Evolutionary conservation across 92 coral and sea anemone genomes (phyloP).

Genomic region (Porites divaricata): DNA sequence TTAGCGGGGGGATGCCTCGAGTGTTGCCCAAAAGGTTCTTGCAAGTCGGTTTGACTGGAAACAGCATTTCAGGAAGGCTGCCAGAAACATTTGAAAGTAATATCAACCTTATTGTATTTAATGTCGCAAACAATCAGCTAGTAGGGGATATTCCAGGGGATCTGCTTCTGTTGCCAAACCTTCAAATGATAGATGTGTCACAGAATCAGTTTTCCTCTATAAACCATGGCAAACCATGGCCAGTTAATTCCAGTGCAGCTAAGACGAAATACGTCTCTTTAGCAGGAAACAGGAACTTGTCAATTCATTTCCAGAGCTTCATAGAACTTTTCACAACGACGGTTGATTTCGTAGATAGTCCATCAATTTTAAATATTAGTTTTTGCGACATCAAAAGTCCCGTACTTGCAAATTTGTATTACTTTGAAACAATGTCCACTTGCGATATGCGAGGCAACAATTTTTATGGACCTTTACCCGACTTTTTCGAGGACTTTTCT

Average conservation of each 20-base stretch:
- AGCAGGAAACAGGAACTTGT: slow-evolving; percentile 58
- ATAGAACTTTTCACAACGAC: slow-evolving; percentile 12
- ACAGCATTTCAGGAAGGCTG: slow-evolving; percentile 49
- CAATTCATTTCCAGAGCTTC: slow-evolving; percentile 40
- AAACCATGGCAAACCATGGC: slow-evolving; percentile 41
- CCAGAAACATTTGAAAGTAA: slow-evolving; percentile 19
- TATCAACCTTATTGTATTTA: slow-evolving; percentile 22
- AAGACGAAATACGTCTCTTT: slow-evolving; percentile 6
- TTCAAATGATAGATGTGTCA: slow-evolving; percentile 28
- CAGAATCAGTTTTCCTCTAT: slow-evolving; percentile 41
- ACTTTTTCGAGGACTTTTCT: slow-evolving; percentile 3
- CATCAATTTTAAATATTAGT: slow-evolving; percentile 58
- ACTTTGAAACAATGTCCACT: slow-evolving; percentile 26
- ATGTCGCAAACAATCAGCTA: slow-evolving; percentile 52
- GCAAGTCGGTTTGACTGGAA: slow-evolving; percentile 46
- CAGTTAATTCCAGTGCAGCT: not conserved
- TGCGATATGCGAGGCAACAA: slow-evolving; percentile 56
- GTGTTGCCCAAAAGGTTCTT: slow-evolving; percentile 6
- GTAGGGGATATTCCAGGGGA: slow-evolving; percentile 59
- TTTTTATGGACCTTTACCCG: slow-evolving; percentile 55
- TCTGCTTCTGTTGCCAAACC: not conserved
- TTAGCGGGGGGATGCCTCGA: slow-evolving; percentile 56
- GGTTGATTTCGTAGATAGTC: not conserved
- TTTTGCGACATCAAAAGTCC: slow-evolving; percentile 46
- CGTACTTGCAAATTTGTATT: slow-evolving; percentile 23